phyloP scores from a whole-genome alignment of 2,113 vertebrate genomes.

The Halichoerus grypus region DNA sequence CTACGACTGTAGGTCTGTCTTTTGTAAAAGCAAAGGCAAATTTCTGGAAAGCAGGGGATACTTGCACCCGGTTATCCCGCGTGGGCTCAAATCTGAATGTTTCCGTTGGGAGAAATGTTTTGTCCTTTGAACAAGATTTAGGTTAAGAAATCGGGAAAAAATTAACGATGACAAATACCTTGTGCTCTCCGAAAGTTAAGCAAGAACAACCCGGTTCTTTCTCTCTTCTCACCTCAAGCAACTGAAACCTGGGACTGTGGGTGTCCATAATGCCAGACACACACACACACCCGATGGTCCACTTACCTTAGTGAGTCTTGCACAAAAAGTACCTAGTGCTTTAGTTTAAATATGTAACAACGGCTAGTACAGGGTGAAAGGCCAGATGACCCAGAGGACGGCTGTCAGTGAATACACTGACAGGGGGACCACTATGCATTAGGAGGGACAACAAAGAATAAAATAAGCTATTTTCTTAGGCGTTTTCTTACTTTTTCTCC shows the following conservation, averaged over 20 bases:
- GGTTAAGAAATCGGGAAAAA: not conserved
- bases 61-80: not conserved
- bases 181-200: not conserved
- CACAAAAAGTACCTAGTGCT: not conserved
- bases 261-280: accelerated
- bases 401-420: not conserved
- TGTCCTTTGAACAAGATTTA: not conserved
- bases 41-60: not conserved
- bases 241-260: not conserved
- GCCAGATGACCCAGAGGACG: accelerated
- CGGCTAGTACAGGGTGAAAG: accelerated
- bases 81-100: not conserved
- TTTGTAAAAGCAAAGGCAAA: too few species aligned
- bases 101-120: not conserved
- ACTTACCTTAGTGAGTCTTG: not conserved
- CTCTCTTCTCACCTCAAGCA: accelerated
- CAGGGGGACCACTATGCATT: accelerated
- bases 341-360: accelerated
- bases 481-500: not conserved
- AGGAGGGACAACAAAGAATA: not conserved
- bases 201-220: not conserved
- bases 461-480: not conserved
- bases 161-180: not conserved
- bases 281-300: accelerated
- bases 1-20: not conserved